Percentiles rank a stretch among this genome's conserved stretches.
Evolutionary conservation across 2,888 invertebrate species (phyloP).

Genomic region (Platycheirus albimanus): DNA sequence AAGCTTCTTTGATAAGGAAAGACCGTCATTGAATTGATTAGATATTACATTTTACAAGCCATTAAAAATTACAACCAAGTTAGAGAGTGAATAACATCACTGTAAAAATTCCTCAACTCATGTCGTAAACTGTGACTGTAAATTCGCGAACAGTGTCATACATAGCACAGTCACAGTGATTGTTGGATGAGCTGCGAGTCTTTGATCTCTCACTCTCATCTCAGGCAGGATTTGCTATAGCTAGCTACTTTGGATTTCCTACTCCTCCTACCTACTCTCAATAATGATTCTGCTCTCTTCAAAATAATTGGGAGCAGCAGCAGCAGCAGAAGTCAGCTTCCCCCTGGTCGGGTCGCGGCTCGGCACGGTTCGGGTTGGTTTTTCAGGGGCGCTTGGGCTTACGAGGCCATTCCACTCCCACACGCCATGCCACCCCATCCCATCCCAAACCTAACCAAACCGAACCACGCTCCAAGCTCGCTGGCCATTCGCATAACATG

Average conservation of each 20-base stretch:
- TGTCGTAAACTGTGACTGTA: conserved; percentile 11
- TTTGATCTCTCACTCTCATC: conserved; percentile 35
- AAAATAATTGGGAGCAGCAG: conserved; percentile 35
- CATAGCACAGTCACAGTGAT: too few species aligned
- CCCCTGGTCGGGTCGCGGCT: too few species aligned
- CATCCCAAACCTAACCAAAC: neutral
- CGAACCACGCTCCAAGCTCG: neutral
- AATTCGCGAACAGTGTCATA: neutral
- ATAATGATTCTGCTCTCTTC: too few species aligned
- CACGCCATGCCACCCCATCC: too few species aligned
- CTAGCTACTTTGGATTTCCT: too few species aligned
- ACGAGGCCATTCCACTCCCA: conserved; percentile 43
- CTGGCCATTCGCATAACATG: conserved; percentile 32
- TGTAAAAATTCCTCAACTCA: neutral
- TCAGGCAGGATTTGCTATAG: too few species aligned
- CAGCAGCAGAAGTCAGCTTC: conserved; percentile 35
- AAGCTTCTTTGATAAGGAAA: too few species aligned
- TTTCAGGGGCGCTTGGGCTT: conserved; percentile 63
- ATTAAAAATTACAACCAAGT: too few species aligned
- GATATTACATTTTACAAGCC: too few species aligned
- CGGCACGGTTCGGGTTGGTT: neutral
- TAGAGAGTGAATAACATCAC: conserved; percentile 13
- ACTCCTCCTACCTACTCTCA: too few species aligned
- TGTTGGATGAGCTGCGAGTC: neutral
- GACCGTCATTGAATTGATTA: too few species aligned